Evolutionary conservation across 2,888 invertebrate species (phyloP).

Genomic region (Augiades crinisus): DNA sequence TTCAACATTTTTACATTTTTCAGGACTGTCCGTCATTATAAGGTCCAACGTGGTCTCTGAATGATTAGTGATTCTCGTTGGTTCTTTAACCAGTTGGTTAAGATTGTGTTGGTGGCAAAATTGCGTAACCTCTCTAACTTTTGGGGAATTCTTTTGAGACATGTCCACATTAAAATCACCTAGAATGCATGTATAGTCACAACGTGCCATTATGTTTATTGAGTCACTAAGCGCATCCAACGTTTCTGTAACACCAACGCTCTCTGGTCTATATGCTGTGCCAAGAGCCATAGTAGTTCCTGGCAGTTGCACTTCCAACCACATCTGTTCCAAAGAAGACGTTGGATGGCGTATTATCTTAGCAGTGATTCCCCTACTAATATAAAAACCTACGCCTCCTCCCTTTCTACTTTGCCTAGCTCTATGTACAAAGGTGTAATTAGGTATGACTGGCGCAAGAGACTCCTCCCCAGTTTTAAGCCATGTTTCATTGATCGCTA

Average conservation of each 20-base stretch:
- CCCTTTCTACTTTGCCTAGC: neutral
- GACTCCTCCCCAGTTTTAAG: neutral
- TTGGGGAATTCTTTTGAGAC: slow-evolving; percentile 2
- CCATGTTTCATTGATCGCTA: slow-evolving; percentile 1
- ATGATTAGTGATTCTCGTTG: neutral
- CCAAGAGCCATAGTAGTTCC: too few relatives aligned
- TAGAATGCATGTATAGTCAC: too few relatives aligned
- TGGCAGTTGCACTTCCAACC: too few relatives aligned
- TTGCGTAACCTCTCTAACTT: too few relatives aligned
- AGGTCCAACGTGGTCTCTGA: neutral
- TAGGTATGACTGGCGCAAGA: neutral
- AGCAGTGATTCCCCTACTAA: too few relatives aligned
- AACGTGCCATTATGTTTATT: too few relatives aligned
- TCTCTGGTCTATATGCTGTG: too few relatives aligned
- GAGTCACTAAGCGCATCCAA: too few relatives aligned
- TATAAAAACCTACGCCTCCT: too few relatives aligned
- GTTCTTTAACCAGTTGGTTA: too few relatives aligned
- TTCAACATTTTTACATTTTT: neutral
- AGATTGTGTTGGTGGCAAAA: neutral
- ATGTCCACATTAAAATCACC: slow-evolving; percentile 7
- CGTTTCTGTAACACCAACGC: too few relatives aligned
- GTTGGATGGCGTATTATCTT: too few relatives aligned
- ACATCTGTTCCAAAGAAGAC: neutral
- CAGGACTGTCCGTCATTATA: neutral
- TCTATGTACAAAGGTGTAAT: neutral